phyloP scores from a whole-genome alignment of 1,140 invertebrate genomes.

The Dreissena polymorpha region DNA sequence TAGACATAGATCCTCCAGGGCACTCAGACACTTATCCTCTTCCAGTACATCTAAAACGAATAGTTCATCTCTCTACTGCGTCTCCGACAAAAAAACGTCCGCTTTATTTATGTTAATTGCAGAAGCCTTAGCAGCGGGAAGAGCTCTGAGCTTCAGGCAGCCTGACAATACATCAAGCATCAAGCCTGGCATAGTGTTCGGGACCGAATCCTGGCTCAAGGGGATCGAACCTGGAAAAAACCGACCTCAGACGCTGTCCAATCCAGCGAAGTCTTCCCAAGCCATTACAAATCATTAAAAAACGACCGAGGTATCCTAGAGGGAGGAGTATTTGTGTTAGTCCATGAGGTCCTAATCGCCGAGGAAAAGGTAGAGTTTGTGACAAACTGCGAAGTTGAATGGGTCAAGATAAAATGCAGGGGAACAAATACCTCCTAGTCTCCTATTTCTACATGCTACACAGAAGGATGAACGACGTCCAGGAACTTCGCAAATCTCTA shows the following conservation, averaged over 20 bases:
- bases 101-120: conserved; percentile 19
- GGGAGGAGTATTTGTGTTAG: conserved; percentile 48
- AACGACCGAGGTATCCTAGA: conserved; percentile 44
- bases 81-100: conserved; percentile 16
- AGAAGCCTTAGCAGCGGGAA: not conserved
- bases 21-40: not conserved
- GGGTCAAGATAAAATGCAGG: conserved; percentile 46
- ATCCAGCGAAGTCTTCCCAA: conserved; percentile 44
- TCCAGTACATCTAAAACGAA: not conserved
- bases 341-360: conserved; percentile 38
- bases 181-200: conserved; percentile 21
- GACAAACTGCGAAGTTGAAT: conserved; percentile 51
- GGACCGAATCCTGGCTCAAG: conserved; percentile 32
- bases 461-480: not conserved
- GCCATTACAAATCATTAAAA: conserved; percentile 16
- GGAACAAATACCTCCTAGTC: not conserved
- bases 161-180: conserved; percentile 9
- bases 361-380: conserved; percentile 29
- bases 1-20: too few relatives aligned
- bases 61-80: not conserved
- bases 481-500: conserved; percentile 1
- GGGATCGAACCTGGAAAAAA: conserved; percentile 30
- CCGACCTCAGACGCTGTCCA: not conserved
- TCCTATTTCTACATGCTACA: conserved; percentile 31
- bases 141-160: conserved; percentile 27